Percentiles rank a stretch among this genome's conserved stretches.
Conservation (phyloP, 2,797 vertebrate genomes). For the Chloroceryle inda region DNA sequence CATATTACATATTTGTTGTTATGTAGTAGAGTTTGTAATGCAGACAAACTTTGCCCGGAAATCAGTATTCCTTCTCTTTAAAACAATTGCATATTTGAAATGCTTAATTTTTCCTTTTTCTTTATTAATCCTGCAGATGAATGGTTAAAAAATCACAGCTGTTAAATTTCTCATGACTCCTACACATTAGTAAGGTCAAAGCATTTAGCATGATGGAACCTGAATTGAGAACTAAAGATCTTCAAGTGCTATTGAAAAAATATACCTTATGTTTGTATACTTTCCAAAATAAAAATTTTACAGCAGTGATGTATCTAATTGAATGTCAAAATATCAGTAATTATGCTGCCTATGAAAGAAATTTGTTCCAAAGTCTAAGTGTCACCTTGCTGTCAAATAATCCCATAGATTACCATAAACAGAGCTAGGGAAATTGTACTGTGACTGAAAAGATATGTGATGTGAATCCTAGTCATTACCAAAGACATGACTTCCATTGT, state of each 20-base stretch:
- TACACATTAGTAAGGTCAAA: neutral
- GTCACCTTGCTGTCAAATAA: constrained; percentile 82
- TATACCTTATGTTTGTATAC: constrained; percentile 29
- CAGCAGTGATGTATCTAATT: constrained; percentile 53
- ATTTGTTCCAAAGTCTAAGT: constrained; percentile 79
- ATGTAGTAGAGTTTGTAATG: neutral
- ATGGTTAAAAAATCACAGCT: neutral
- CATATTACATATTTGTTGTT: neutral
- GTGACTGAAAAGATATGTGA: constrained; percentile 76
- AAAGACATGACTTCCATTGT: constrained; percentile 77
- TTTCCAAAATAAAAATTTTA: constrained; percentile 49
- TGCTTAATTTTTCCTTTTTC: neutral
- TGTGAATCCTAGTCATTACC: constrained; percentile 76
- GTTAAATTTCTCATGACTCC: neutral
- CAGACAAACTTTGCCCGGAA: neutral
- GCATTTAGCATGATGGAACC: neutral
- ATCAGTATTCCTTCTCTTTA: neutral
- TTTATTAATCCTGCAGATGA: neutral
- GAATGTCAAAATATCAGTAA: constrained; percentile 69
- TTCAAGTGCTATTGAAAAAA: constrained; percentile 21
- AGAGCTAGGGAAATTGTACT: constrained; percentile 70
- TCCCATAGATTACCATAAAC: constrained; percentile 77
- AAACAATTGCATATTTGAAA: neutral
- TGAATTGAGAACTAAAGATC: neutral
- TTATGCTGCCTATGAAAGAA: constrained; percentile 74